Percentiles rank a stretch among this genome's conserved stretches.
Conservation (phyloP, 2,113 vertebrate genomes). For the Oostethus manadensis region DNA sequence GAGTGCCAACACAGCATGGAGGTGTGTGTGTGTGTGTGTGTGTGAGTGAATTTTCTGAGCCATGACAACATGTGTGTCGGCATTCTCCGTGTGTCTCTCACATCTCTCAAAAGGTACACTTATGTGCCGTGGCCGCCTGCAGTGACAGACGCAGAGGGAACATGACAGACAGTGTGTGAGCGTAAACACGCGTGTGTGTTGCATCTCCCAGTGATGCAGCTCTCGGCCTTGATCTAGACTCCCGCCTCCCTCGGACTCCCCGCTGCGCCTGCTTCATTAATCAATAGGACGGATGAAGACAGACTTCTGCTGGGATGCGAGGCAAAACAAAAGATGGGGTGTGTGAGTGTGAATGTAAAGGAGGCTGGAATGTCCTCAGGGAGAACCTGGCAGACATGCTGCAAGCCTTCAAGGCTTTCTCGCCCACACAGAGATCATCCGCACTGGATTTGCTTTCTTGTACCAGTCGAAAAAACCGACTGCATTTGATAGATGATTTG, state of each 20-base stretch:
- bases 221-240: conserved; percentile 56
- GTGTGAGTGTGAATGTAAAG: conserved; percentile 18
- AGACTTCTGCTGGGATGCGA: conserved; percentile 62
- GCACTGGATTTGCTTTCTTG: conserved; percentile 39
- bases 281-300: conserved; percentile 74
- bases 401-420: conserved; percentile 55
- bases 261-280: conserved; percentile 74
- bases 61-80: conserved; percentile 24
- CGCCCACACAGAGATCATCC: conserved; percentile 51
- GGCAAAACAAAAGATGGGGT: conserved; percentile 65
- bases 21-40: conserved; percentile 12
- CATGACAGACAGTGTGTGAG: conserved; percentile 32
- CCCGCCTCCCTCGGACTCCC: conserved; percentile 59
- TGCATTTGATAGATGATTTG: conserved; percentile 34
- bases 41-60: conserved; percentile 8
- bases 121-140: conserved; percentile 29
- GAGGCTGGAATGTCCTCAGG: conserved; percentile 41
- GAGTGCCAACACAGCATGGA: no score
- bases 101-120: conserved; percentile 29
- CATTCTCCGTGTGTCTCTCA: conserved; percentile 20
- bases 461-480: conserved; percentile 22
- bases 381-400: conserved; percentile 57
- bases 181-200: conserved; percentile 3
- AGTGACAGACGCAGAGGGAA: conserved; percentile 49
- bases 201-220: conserved; percentile 39